Conservation (phyloP, 2,797 vertebrate genomes). For the Chloroceryle amazona region DNA sequence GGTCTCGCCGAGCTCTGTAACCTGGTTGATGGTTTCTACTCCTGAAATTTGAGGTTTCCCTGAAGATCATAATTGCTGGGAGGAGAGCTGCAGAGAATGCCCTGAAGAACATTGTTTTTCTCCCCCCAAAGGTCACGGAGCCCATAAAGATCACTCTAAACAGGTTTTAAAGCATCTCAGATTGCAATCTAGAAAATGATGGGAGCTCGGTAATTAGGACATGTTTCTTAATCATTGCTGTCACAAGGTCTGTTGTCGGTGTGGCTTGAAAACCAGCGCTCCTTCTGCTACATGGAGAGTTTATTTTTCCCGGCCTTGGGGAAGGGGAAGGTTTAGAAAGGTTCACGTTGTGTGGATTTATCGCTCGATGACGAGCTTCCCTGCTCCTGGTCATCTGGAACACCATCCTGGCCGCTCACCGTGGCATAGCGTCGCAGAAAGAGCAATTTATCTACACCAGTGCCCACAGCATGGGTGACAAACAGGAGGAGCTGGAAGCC, state of each 20-base stretch:
- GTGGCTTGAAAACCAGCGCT: not conserved
- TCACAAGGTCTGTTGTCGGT: not conserved
- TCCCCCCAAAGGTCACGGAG: not conserved
- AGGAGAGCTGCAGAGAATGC: not conserved
- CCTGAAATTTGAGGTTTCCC: not conserved
- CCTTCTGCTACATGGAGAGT: not conserved
- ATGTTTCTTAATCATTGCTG: slow-evolving; percentile 46
- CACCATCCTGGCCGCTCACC: rapidly evolving
- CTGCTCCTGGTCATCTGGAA: rapidly evolving
- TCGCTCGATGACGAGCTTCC: not conserved
- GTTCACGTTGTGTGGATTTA: not conserved
- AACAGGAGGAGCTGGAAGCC: not conserved
- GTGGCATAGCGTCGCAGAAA: not conserved
- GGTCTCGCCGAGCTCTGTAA: rapidly evolving
- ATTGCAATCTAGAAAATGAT: slow-evolving; percentile 56
- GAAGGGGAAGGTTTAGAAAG: not conserved
- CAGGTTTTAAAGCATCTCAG: slow-evolving; percentile 45
- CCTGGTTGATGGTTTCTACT: not conserved
- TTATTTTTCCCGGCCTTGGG: not conserved
- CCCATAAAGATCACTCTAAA: slow-evolving; percentile 42
- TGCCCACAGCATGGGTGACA: not conserved
- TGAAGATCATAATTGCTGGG: not conserved
- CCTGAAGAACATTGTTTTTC: slow-evolving; percentile 6
- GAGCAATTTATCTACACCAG: not conserved
- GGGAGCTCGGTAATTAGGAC: slow-evolving; percentile 42